A percentile compares a stretch with the other conserved stretches of the same genome.
phyloP scores from a whole-genome alignment of 2,113 vertebrate genomes.

The Proterorhinus semilunaris region DNA sequence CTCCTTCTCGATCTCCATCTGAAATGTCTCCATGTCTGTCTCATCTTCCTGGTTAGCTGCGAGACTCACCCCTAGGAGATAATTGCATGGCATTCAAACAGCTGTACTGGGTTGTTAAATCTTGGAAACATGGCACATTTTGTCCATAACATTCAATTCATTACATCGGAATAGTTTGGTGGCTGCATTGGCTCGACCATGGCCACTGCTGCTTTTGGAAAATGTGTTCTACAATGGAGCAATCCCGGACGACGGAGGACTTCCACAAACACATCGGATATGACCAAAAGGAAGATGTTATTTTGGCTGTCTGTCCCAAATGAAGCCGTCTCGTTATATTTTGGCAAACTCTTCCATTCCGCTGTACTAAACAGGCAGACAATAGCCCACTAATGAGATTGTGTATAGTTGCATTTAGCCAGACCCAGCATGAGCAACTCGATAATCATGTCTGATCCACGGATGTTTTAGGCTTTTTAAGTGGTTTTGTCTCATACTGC shows the following conservation, averaged over 20 bases:
- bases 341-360: neutral
- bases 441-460: constrained; percentile 46
- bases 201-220: too few relatives aligned
- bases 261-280: neutral
- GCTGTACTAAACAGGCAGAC: neutral
- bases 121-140: too few relatives aligned
- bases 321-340: constrained; percentile 3
- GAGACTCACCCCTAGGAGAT: constrained; percentile 85
- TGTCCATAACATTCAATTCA: too few relatives aligned
- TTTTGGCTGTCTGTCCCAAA: neutral
- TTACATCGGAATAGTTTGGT: too few relatives aligned
- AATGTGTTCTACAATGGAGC: too few relatives aligned
- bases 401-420: constrained; percentile 29
- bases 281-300: neutral
- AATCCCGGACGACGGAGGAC: too few relatives aligned
- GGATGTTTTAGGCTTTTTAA: constrained; percentile 31
- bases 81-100: constrained; percentile 2
- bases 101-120: neutral
- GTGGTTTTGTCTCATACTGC: constrained; percentile 23
- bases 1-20: constrained; percentile 92
- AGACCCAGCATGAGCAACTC: constrained; percentile 37
- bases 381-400: constrained; percentile 28
- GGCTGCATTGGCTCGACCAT: too few relatives aligned
- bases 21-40: constrained; percentile 93
- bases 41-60: constrained; percentile 96